phyloP scores from a whole-genome alignment of 2,797 vertebrate genomes.

The Muscicapa striata region DNA sequence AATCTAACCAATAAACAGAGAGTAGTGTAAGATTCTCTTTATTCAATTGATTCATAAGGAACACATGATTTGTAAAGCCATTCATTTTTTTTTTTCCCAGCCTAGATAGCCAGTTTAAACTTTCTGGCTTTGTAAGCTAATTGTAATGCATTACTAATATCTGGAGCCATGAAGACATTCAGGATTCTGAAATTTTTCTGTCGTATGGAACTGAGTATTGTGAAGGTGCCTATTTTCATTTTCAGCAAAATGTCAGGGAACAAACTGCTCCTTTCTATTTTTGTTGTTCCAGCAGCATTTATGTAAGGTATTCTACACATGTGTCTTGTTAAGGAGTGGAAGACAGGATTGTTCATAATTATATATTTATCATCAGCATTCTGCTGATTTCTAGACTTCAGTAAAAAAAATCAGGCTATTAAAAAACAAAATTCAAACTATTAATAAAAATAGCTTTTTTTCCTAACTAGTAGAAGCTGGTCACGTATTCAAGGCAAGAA shows the following conservation, averaged over 20 bases:
- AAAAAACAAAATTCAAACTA: too few relatives aligned
- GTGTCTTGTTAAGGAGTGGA: neutral
- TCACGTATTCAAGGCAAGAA: neutral
- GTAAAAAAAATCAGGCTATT: neutral
- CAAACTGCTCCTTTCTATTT: neutral
- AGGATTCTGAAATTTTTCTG: neutral
- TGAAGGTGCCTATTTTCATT: neutral
- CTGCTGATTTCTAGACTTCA: neutral
- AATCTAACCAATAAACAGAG: neutral
- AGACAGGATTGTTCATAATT: neutral
- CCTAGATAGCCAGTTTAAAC: neutral
- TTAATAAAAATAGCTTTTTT: neutral
- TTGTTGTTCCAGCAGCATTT: neutral
- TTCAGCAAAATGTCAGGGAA: neutral
- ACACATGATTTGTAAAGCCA: neutral
- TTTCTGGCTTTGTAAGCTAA: neutral
- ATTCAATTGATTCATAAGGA: neutral
- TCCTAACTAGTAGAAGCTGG: neutral
- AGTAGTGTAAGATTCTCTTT: neutral
- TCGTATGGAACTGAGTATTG: neutral
- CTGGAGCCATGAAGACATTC: neutral
- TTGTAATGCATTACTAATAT: neutral
- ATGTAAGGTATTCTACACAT: neutral
- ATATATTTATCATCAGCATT: neutral
- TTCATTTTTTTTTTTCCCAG: neutral